Base-by-base conservation (phyloP, 2,113 vertebrate genomes). In the Passer montanus region DNA sequence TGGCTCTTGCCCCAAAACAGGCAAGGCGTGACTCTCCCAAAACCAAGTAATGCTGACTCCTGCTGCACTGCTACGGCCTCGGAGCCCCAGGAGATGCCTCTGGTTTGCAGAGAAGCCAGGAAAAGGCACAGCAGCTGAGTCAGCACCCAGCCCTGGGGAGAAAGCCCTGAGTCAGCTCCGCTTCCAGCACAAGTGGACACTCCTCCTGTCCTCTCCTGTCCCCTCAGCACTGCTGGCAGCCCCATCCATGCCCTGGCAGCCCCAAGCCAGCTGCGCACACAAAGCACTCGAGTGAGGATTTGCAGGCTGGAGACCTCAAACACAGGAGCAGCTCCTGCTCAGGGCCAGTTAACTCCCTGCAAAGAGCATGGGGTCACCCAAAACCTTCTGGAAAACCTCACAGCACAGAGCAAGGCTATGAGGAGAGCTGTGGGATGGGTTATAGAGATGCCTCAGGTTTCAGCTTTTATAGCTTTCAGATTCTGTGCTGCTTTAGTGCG, bases 141-240 rank as follows among this genome's bases (percentile, higher is more conserved):
- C 96, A 96, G 96, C 94, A 68, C 56, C 59, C 76, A 68, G 67
- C 82, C 55, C 88, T 53, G 46, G 39, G 63, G 78, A 95, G 72
- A 93, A 93, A 93, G 86, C 52, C 68, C 80, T 97, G 95, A 93
- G 76, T 95, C 95, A 96, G 96, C 95, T 86, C 76, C 28, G 56
- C 56, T 64, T 5, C 0, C 0, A 77, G 90, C 85, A 52, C 75
- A 23, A 66, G 35, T 74, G 5, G 1, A 39, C 59, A 3, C 37
- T 41, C n/a, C 73, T 72, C 44, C 63, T 17, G 43, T 43, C 63
- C 44, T 27, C 27, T 49, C 74, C 37, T 37, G 41, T 37, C 73
- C 49, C 27, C 47, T 19, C 47, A 4, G 7, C 10, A 0, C 56
- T 77, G 23, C 81, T 60, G 78, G 56, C 85, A 89, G 89, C 83